phyloP scores from a whole-genome alignment of 1,140 invertebrate genomes.

The Stegodyphus dumicola region DNA sequence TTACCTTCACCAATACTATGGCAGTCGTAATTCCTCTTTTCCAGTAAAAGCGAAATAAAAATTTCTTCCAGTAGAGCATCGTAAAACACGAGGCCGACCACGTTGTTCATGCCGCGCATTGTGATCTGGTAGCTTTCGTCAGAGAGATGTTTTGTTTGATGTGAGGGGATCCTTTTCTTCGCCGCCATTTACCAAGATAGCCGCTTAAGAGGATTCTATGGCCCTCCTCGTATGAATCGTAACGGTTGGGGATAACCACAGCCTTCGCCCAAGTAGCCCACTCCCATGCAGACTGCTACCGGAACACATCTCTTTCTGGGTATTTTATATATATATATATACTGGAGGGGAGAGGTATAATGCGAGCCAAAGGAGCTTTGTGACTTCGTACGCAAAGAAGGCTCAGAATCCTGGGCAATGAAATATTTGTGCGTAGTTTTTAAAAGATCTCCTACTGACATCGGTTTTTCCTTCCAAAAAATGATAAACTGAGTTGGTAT shows the following conservation, averaged over 20 bases:
- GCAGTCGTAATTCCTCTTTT: not conserved
- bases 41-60: constrained; percentile 5
- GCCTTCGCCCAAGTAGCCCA: not conserved
- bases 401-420: not conserved
- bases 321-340: too few species aligned
- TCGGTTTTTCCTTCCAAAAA: not conserved
- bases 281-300: not conserved
- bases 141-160: constrained; percentile 2
- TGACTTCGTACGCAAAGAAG: not conserved
- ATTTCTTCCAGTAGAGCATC: not conserved
- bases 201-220: constrained; percentile 18
- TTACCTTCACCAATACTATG: not conserved
- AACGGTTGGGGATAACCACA: not conserved
- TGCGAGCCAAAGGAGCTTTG: not conserved
- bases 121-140: not conserved
- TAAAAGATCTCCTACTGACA: not conserved
- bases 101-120: constrained; percentile 6
- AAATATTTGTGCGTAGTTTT: constrained; percentile 5
- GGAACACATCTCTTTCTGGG: not conserved
- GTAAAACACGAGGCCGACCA: not conserved
- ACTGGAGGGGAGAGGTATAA: not conserved
- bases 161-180: constrained; percentile 2
- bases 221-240: not conserved
- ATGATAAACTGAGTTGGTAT: not conserved
- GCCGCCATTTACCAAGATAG: constrained; percentile 24